Conservation (phyloP, 2,113 vertebrate genomes). For the Syngnathus floridae region DNA sequence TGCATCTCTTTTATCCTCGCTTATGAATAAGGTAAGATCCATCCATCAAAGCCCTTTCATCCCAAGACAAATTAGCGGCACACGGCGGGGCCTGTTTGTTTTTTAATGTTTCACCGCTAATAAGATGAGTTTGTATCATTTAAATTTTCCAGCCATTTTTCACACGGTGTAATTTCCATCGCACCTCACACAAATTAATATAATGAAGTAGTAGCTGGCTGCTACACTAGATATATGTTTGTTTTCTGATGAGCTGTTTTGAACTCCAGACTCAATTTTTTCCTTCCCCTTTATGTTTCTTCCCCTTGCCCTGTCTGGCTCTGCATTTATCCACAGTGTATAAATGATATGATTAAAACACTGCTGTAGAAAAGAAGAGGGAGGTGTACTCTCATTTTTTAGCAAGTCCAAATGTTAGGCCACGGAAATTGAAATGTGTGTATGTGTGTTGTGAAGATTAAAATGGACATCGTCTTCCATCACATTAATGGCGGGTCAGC, state of each 20-base stretch:
- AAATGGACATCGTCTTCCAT: constrained; percentile 70
- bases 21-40: constrained; percentile 99
- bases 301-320: constrained; percentile 60
- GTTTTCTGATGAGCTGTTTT: constrained; percentile 79
- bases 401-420: constrained; percentile 59
- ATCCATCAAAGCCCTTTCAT: constrained; percentile 91
- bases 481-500: constrained; percentile 57
- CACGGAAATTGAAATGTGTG: constrained; percentile 62
- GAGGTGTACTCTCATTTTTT: constrained; percentile 66
- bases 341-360: constrained; percentile 80
- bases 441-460: constrained; percentile 57
- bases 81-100: constrained; percentile 86
- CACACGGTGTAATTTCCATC: constrained; percentile 93
- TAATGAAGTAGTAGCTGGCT: constrained; percentile 98
- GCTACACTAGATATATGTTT: constrained; percentile 89
- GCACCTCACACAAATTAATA: constrained; percentile 98
- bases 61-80: constrained; percentile 90
- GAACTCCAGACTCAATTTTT: constrained; percentile 72
- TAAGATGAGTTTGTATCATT: constrained; percentile 99
- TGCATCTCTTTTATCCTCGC: constrained; percentile 99
- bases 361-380: constrained; percentile 39
- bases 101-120: constrained; percentile 99
- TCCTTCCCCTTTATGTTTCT: constrained; percentile 61
- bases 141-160: constrained; percentile 99
- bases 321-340: constrained; percentile 73